Percentiles rank a stretch among this genome's conserved stretches.
Conservation (phyloP, 1,140 invertebrate species). For the Tetragnatha versicolor region DNA sequence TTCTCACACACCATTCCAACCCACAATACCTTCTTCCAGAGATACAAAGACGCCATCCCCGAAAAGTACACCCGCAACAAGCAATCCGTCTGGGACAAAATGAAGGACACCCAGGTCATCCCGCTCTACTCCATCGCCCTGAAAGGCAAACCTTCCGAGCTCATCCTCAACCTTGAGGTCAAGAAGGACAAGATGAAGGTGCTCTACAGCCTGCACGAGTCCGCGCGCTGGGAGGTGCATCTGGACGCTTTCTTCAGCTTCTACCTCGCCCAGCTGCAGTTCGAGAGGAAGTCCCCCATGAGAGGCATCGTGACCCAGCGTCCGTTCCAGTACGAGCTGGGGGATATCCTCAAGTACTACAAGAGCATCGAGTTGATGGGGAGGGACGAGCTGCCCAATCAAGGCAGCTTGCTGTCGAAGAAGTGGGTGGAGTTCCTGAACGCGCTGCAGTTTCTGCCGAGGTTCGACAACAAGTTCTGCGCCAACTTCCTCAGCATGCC, state of each 20-base stretch:
- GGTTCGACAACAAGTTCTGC: neutral
- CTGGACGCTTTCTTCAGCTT: neutral
- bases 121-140: neutral
- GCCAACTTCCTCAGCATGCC: neutral
- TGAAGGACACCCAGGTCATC: neutral
- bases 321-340: neutral
- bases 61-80: no score
- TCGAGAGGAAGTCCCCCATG: neutral
- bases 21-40: no score
- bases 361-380: neutral
- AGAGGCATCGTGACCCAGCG: neutral
- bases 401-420: neutral
- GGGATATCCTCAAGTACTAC: neutral
- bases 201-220: conserved; percentile 1
- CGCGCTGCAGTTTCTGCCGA: neutral
- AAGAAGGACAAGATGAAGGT: no score
- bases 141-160: neutral
- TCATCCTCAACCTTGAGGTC: no score
- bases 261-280: neutral
- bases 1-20: no score
- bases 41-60: no score
- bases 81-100: neutral
- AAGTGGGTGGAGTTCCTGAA: neutral
- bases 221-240: neutral
- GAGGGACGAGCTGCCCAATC: neutral